Base-by-base conservation (phyloP, 2,113 vertebrate genomes). In the Sminthopsis crassicaudata region DNA sequence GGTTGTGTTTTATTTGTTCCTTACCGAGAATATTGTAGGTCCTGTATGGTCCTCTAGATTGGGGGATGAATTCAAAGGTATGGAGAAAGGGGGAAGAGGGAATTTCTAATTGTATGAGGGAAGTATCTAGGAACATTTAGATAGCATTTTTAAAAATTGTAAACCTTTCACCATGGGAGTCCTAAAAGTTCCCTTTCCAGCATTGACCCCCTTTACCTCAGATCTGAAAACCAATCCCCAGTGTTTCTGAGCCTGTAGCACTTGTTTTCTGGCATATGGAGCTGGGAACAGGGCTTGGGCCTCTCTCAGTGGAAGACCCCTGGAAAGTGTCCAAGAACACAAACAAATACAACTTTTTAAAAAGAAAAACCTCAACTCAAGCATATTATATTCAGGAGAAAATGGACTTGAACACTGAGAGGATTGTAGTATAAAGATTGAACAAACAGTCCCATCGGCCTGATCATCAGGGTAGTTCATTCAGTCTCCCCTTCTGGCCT, bases 281-380 rank as follows among this genome's bases (percentile, higher is more conserved):
- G 67, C 67, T 84, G 67, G 67, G 67, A 84, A 84, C 67, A 84
- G n/a, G 67, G n/a, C 19, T 84, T 84, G 67, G 67, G 67, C 67
- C 67, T 84, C 67, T 55, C 54, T 84, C 16, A 42, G 67, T 84
- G n/a, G 67, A 84, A 84, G 67, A 84, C 67, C 67, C 23, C 92
- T 96, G 96, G 84, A 96, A 92, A 30, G 51, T 24, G 90, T 93
- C 96, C 96, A 95, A 89, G 91, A 95, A 90, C 54, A 52, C 91
- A 60, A 48, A 48, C 52, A 51, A 84, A 16, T 30, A 24, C 5
- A 91, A 36, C 46, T 25, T 92, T 25, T 92, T 92, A 50, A 92
- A 90, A 89, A 24, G 2, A 26, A 90, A 84, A 76, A 91, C 51
- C 30, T 25, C 30, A 95, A 55, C 89, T 89, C 24, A 53, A 50